Conservation (phyloP, 1,140 invertebrate genomes). For the Drosophila lacteicornis region DNA sequence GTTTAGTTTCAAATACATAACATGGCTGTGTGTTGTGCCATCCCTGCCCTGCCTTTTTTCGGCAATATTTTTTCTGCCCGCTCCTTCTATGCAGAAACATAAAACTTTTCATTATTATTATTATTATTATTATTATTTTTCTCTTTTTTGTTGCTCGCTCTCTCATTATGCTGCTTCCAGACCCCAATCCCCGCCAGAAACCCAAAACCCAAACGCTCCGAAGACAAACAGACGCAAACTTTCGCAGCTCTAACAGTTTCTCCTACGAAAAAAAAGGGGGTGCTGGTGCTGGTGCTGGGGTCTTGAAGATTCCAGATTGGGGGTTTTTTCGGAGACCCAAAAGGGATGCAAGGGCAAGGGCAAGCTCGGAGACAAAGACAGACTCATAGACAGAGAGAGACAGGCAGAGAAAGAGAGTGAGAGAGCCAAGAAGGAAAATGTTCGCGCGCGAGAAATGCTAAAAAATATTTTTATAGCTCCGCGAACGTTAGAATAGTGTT, state of each 20-base stretch:
- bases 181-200: neutral
- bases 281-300: neutral
- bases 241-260: conserved; percentile 55
- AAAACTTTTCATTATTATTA: conserved; percentile 76
- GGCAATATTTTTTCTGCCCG: conserved; percentile 55
- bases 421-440: conserved; percentile 65
- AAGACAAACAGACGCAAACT: conserved; percentile 59
- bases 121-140: conserved; percentile 61
- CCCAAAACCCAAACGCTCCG: conserved; percentile 7
- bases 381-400: neutral
- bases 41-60: conserved; percentile 36
- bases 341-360: conserved; percentile 25
- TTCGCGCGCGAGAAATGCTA: conserved; percentile 75
- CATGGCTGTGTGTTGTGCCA: neutral
- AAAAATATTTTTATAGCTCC: conserved; percentile 82
- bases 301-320: no score
- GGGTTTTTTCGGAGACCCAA: neutral
- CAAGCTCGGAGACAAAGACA: conserved; percentile 4
- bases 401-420: conserved; percentile 7
- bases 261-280: conserved; percentile 9
- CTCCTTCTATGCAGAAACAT: conserved; percentile 71
- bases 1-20: conserved; percentile 81
- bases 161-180: conserved; percentile 39
- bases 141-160: conserved; percentile 6
- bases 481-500: conserved; percentile 83